Base-by-base conservation (phyloP, 2,888 invertebrate species). In the Graphium colonna region DNA sequence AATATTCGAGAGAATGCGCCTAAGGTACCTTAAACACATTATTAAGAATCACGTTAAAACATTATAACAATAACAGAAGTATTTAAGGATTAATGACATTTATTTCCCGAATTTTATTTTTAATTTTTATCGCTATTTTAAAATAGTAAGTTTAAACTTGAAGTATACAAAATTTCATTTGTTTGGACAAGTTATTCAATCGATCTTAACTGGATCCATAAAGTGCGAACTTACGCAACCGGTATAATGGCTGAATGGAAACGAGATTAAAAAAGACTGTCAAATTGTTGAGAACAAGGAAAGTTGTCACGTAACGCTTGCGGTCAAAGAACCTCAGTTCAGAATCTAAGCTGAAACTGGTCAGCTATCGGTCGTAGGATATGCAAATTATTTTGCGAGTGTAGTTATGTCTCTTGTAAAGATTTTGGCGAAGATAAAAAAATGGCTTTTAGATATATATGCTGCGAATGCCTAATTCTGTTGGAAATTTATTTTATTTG, bases 321-420 rank as follows among this genome's bases (percentile, higher is more conserved):
- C 18, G 49, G 49, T 49, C 49, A 49, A 41, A 18, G 33, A 16
- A 49, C 48, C 18, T 3, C 4, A 15, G 16, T 5, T n/a, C 28
- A 48, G 9, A 36, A 33, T 10, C 38, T 8, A 47, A 13, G 12
- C 33, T n/a, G n/a, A n/a, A 31, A 18, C 49, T 13, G n/a, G 49
- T 17, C 16, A 10, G 12, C 31, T 28, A 16, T 48, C 12, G 28
- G 5, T 12, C 49, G 31, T 28, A 41, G 1, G 8, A 41, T 28
- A 49, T 41, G 49, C 18, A 31, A 49, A 49, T 48, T 49, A 31
- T 40, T 18, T 38, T 48, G 7, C 15, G 16, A 3, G 0, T 16
- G 40, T 15, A 39, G 7, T 26, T 48, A 40, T 26, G 2, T 16
- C 16, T 48, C 36, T n/a, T 40, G 15, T 40, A 9, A 7, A 31